A percentile compares a stretch with the other conserved stretches of the same genome.
Evolutionary conservation across 1,140 invertebrate genomes (phyloP).

Genomic region (Druon quercuslanigerum): DNA sequence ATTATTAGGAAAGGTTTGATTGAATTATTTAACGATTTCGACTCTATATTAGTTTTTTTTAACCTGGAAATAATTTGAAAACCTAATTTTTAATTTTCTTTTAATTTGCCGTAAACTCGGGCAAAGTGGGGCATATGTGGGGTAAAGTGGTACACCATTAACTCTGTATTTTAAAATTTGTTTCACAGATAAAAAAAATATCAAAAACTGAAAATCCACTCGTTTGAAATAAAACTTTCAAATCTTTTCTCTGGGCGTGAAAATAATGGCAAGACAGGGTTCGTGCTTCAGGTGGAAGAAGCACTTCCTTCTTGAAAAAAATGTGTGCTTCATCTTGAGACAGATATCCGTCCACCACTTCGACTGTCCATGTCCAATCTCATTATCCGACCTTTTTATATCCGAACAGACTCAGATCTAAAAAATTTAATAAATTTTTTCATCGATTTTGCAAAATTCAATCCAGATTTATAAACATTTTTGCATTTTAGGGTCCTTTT

Average conservation of each 20-base stretch:
- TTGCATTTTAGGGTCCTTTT: background rate
- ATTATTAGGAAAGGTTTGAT: conserved; percentile 14
- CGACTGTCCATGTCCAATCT: conserved; percentile 23
- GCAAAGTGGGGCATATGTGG: too few species aligned
- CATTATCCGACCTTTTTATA: background rate
- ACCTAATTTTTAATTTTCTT: too few species aligned
- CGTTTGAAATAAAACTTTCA: conserved; percentile 3
- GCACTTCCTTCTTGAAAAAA: conserved; percentile 13
- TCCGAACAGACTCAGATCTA: conserved; percentile 6
- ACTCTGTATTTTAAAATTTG: too few species aligned
- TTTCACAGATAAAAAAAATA: background rate
- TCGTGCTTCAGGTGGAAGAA: background rate
- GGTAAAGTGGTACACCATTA: too few species aligned
- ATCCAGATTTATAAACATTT: conserved; percentile 18
- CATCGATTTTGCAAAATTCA: conserved; percentile 15
- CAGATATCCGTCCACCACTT: conserved; percentile 30
- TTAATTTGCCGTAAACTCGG: too few species aligned
- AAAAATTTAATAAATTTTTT: conserved; percentile 10
- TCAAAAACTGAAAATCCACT: background rate
- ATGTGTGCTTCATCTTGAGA: conserved; percentile 16
- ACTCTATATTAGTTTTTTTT: background rate
- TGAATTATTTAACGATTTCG: background rate
- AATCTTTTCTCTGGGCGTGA: conserved; percentile 15
- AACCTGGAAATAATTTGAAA: too few species aligned
- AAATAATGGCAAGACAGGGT: conserved; percentile 14